These are phyloP conservation scores for Abscondita cerata DNA, from an alignment of 2,888 invertebrate species.

Conservation along the genomic window DNA sequence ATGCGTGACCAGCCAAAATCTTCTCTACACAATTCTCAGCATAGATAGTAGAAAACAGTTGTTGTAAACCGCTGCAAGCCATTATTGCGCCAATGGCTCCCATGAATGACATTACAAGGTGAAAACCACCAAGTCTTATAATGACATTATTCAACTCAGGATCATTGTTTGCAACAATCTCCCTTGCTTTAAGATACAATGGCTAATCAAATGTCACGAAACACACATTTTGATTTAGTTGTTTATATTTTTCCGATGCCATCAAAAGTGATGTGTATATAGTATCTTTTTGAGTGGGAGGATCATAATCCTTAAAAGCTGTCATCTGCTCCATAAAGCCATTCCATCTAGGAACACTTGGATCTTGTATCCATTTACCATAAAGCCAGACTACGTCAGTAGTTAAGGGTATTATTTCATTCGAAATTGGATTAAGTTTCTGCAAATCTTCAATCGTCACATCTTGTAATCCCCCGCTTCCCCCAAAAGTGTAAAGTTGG, in stretches of 20 bases:
- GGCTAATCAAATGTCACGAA: slow-evolving; percentile 16
- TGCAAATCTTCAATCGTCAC: slow-evolving; percentile 33
- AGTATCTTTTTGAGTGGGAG: slow-evolving; percentile 10
- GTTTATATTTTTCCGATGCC: slow-evolving; percentile 1
- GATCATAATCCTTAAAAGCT: slow-evolving; percentile 13
- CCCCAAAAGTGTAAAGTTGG: slow-evolving; percentile 20
- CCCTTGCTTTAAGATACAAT: slow-evolving; percentile 8
- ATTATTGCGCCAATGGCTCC: too few species aligned
- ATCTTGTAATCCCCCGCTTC: slow-evolving; percentile 34
- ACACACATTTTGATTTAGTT: neutral
- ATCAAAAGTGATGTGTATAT: slow-evolving; percentile 3
- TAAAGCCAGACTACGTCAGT: slow-evolving; percentile 34
- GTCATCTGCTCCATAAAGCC: too few species aligned
- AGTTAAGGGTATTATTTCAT: slow-evolving; percentile 36
- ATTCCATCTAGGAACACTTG: too few species aligned
- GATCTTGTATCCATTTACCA: slow-evolving; percentile 35
- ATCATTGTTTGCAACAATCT: slow-evolving; percentile 8
- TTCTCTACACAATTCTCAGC: neutral
- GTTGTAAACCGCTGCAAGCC: too few species aligned
- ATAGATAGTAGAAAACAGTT: neutral
- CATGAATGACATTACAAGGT: neutral
- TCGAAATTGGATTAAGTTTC: slow-evolving; percentile 34
- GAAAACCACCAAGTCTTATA: neutral
- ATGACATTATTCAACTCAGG: neutral
- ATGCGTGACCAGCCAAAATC: neutral